Evolutionary conservation across 1,140 invertebrate genomes (phyloP), one percentile per base, ranked within the genome.

Genomic region (Dolichoris vasculosae): DNA sequence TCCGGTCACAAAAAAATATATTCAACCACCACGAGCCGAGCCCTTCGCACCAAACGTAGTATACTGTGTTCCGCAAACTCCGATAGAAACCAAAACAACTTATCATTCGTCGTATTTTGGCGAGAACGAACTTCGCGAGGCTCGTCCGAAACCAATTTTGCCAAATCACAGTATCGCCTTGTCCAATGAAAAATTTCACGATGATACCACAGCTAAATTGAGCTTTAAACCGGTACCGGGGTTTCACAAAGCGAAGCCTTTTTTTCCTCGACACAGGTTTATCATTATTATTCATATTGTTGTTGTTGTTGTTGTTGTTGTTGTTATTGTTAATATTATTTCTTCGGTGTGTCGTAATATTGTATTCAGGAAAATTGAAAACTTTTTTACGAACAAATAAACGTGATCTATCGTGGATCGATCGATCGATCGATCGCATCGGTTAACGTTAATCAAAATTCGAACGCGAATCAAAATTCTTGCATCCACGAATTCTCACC

Each of bases 21-120:
- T 95, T 71, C 95, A 95, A 90, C 95, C 95, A 20, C 84, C 94
- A 0, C 90, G 94, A n/a, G 91, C 91, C 7, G 92, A 93, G 79
- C 94, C 94, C 7, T 93, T 93, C 59, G 93, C 93, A 11, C 95
- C 95, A 0, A 87, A 92, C 43, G 90, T 89, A 23, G 89, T 88
- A 82, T 95, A 94, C 73, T 90, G 92, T 86, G 92, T 93, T 17
- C 94, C 95, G 0, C 91, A 90, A 46, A 90, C 92, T 26, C 90
- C 92, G 23, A 88, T 95, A 85, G 94, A 95, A 23, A 91, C 93
- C 17, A 90, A 91, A 32, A 95, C 95, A 4, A 95, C 95, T 0
- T 95, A 95, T 83, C 91, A 94, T 9, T 91, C 94, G 20, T 95
- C 95, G 0, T 95, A 94, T 87, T 89, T 93, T 26, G 93, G 91